phyloP scores from a whole-genome alignment of 2,797 vertebrate genomes.

The Selene dorsalis region DNA sequence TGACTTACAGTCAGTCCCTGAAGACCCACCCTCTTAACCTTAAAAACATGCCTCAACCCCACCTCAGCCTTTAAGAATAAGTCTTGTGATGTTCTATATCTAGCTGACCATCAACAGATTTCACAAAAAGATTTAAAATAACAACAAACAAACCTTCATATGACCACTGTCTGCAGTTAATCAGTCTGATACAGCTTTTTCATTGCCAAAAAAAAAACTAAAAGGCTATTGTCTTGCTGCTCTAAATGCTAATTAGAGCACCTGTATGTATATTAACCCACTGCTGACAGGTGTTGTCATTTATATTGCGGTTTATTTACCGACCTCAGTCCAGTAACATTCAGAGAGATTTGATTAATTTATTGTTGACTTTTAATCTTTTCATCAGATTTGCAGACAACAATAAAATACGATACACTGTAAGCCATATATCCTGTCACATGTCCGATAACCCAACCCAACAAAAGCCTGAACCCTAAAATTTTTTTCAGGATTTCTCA shows the following conservation, averaged over 20 bases:
- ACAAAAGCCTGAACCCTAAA: background rate
- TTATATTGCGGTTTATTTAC: too few relatives aligned
- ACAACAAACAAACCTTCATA: background rate
- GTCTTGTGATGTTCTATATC: conserved; percentile 2
- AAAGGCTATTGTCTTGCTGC: too few relatives aligned
- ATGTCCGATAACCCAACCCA: background rate
- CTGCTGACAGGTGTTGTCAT: too few relatives aligned
- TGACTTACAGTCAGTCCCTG: conserved; percentile 33
- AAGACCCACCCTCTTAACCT: conserved; percentile 37
- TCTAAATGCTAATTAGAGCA: background rate
- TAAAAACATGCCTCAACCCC: conserved; percentile 36
- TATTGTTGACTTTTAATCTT: background rate
- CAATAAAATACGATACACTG: background rate
- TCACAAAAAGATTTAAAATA: background rate
- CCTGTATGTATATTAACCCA: background rate
- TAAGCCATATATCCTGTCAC: too few relatives aligned
- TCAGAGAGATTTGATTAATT: background rate
- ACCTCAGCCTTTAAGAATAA: conserved; percentile 8
- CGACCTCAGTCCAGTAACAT: background rate
- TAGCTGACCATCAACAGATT: conserved; percentile 20
- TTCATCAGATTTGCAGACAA: background rate
- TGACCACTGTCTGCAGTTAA: background rate
- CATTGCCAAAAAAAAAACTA: background rate
- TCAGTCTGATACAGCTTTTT: background rate
- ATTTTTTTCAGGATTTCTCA: background rate